Conservation (phyloP, 2,888 invertebrate genomes). For the Tholera decimalis region DNA sequence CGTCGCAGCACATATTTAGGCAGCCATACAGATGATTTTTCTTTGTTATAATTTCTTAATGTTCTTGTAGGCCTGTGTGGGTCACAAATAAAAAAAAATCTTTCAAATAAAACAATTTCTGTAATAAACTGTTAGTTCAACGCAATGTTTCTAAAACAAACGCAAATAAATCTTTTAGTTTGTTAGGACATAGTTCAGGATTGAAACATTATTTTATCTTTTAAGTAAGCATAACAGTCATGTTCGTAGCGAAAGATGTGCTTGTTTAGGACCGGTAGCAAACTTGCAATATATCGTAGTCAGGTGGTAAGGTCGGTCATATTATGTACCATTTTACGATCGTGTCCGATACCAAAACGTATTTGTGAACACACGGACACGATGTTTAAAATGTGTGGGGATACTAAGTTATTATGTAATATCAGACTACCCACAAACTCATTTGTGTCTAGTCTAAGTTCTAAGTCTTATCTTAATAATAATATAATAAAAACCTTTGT, state of each 20-base stretch:
- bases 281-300: conserved; percentile 21
- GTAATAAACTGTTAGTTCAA: conserved; percentile 10
- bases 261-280: conserved; percentile 44
- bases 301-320: conserved; percentile 2
- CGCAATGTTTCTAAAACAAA: conserved; percentile 20
- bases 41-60: no score
- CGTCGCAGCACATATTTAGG: no score
- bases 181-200: conserved; percentile 12
- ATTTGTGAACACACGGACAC: conserved; percentile 14
- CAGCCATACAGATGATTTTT: no score
- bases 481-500: no score
- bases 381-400: conserved; percentile 13
- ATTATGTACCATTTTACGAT: conserved; percentile 37
- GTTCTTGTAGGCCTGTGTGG: no score
- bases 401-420: no score
- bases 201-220: conserved; percentile 40
- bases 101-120: conserved; percentile 15
- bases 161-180: conserved; percentile 20
- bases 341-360: conserved; percentile 26
- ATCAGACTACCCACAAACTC: no score
- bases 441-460: no score
- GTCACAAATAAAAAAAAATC: no score
- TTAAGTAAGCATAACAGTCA: conserved; percentile 8
- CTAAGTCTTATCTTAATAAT: no score
- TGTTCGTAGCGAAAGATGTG: conserved; percentile 15